Percentiles rank a stretch among this genome's conserved stretches.
Conservation (phyloP, 2,113 vertebrate genomes). For the Orientallactaga bullata region DNA sequence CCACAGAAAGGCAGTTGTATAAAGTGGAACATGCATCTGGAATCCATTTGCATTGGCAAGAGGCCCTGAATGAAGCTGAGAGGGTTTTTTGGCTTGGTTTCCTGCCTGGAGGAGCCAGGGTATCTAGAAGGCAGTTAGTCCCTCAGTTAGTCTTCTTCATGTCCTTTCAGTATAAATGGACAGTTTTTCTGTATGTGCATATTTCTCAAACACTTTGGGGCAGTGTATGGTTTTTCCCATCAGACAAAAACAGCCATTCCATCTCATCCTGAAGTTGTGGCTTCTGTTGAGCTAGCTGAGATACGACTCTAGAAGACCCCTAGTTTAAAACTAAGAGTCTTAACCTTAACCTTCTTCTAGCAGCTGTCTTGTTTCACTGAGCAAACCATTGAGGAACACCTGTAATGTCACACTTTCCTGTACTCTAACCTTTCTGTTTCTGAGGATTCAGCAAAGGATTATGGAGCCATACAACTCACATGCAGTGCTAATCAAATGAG, state of each 20-base stretch:
- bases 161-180: not conserved
- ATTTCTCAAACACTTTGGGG: too few species aligned
- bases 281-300: not conserved
- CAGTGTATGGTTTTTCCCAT: not conserved
- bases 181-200: not conserved
- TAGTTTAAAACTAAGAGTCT: not conserved
- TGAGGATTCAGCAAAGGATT: too few species aligned
- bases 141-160: too few species aligned
- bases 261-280: not conserved
- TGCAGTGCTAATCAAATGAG: not conserved
- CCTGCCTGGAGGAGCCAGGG: not conserved
- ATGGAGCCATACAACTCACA: not conserved
- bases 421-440: not conserved
- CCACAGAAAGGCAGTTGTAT: too few species aligned
- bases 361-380: not conserved
- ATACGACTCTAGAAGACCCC: too few species aligned
- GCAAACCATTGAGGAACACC: not conserved
- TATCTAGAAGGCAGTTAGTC: fast-evolving
- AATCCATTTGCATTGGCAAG: too few species aligned
- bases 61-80: too few species aligned
- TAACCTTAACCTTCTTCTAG: not conserved
- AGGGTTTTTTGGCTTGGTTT: not conserved
- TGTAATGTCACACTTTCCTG: too few species aligned
- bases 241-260: too few species aligned
- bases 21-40: too few species aligned